A percentile compares a stretch with the other conserved stretches of the same genome.
phyloP scores from a whole-genome alignment of 2,113 vertebrate species.

The Stictonetta naevosa region DNA sequence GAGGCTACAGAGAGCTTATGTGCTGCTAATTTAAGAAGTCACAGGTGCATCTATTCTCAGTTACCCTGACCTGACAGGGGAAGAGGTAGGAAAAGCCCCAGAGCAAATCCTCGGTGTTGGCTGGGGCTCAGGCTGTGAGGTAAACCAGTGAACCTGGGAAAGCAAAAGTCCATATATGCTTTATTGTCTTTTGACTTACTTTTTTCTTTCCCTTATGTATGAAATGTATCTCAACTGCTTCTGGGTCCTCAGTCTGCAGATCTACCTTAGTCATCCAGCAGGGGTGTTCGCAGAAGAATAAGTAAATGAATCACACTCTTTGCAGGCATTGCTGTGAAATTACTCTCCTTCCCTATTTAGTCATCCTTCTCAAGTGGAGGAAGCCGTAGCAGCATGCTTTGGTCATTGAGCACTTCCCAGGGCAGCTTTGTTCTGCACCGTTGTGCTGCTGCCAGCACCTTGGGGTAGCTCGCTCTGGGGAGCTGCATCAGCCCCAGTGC shows the following conservation, averaged over 20 bases:
- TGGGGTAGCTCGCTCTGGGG: accelerated
- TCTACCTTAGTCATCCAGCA: conserved; percentile 14
- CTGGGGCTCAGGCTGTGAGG: background rate
- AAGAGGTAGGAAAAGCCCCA: background rate
- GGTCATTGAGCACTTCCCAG: accelerated
- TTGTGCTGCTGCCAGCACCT: background rate
- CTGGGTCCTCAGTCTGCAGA: background rate
- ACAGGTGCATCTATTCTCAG: background rate
- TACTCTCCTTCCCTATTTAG: background rate
- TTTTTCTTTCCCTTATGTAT: background rate
- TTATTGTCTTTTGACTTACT: background rate
- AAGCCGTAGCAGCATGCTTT: accelerated
- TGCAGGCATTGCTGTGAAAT: background rate
- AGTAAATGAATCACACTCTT: background rate
- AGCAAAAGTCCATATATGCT: background rate
- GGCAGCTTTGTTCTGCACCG: background rate
- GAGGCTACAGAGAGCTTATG: background rate
- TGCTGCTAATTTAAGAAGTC: background rate
- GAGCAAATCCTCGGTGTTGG: background rate
- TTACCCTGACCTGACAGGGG: background rate
- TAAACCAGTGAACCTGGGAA: background rate
- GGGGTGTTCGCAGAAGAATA: background rate
- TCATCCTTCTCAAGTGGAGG: accelerated
- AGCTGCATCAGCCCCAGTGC: background rate
- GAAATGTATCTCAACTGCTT: background rate